phyloP scores from a whole-genome alignment of 2,888 invertebrate species.

The Pseudococcus viburni region DNA sequence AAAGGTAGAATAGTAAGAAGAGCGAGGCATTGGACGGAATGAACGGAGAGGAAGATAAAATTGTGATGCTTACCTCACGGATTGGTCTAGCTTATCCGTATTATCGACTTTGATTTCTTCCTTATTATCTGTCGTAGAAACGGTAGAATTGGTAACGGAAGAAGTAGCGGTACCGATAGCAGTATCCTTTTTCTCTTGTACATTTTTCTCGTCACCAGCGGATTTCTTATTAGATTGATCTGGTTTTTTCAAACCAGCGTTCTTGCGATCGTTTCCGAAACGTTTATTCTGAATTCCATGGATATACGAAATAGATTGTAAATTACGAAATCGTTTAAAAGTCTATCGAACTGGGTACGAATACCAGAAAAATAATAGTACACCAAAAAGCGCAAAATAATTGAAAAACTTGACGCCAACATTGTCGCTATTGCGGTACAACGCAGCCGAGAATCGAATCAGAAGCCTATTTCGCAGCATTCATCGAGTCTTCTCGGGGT shows the following conservation, averaged over 20 bases:
- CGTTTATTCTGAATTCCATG: slow-evolving; percentile 63
- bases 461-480: too few species aligned
- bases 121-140: slow-evolving; percentile 46
- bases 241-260: slow-evolving; percentile 50
- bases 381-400: slow-evolving; percentile 11
- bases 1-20: neutral
- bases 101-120: slow-evolving; percentile 61
- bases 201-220: slow-evolving; percentile 55
- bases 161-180: neutral
- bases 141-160: neutral
- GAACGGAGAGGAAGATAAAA: neutral
- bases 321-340: neutral
- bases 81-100: slow-evolving; percentile 40
- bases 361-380: neutral
- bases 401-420: neutral
- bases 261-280: slow-evolving; percentile 65
- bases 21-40: neutral
- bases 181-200: slow-evolving; percentile 55
- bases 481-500: too few species aligned
- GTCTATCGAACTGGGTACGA: slow-evolving; percentile 5
- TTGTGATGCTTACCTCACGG: slow-evolving; percentile 59
- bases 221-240: slow-evolving; percentile 60
- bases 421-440: too few species aligned
- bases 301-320: slow-evolving; percentile 28
- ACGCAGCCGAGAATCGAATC: too few species aligned